A percentile compares a stretch with the other conserved stretches of the same genome.
These are phyloP conservation scores for Periphyllus acericola DNA, from an alignment of 2,888 invertebrate species.

Conservation along the genomic window DNA sequence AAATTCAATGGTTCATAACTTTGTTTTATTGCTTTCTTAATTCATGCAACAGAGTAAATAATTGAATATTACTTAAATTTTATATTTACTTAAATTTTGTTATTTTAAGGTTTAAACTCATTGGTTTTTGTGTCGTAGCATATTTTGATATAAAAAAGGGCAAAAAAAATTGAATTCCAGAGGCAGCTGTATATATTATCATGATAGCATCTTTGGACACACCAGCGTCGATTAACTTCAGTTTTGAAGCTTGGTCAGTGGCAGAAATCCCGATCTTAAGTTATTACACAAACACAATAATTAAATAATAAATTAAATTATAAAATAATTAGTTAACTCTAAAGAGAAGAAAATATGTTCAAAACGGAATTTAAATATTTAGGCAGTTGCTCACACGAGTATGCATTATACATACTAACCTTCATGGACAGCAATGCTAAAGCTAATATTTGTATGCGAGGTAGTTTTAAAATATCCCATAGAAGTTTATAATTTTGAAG, in stretches of 20 bases:
- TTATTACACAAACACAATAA: no score
- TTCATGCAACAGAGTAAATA: no score
- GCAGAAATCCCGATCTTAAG: neutral
- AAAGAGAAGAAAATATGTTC: no score
- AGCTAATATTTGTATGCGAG: slow-evolving; percentile 81
- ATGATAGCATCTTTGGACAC: neutral
- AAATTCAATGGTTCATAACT: no score
- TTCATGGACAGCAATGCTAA: slow-evolving; percentile 82
- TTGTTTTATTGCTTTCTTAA: no score
- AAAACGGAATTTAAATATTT: no score
- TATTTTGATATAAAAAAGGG: slow-evolving; percentile 64
- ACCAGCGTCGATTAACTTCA: neutral
- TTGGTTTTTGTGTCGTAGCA: neutral
- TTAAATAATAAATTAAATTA: no score
- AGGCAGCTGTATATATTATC: neutral
- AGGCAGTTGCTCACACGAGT: no score
- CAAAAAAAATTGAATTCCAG: neutral
- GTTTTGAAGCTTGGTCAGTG: neutral
- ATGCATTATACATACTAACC: no score
- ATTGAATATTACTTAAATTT: no score
- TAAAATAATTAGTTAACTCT: no score
- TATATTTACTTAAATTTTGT: no score
- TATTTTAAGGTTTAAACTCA: neutral
- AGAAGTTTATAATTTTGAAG: slow-evolving; percentile 84
- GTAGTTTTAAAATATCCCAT: slow-evolving; percentile 83